Evolutionary conservation across 2,888 invertebrate genomes (phyloP).

Genomic region (Rotaria magnacalcarata): DNA sequence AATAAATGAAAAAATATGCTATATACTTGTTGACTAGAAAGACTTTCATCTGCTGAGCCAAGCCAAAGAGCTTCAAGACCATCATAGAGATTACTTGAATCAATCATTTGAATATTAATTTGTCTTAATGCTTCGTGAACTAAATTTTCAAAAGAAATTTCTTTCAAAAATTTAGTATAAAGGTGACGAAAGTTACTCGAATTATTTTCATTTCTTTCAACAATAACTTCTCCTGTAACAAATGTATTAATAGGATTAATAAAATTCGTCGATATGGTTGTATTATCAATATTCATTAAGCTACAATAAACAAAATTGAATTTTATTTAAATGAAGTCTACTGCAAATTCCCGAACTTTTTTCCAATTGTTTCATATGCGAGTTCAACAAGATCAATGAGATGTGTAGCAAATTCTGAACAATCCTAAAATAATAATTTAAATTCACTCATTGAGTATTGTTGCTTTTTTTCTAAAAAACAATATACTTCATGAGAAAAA

Average conservation of each 20-base stretch:
- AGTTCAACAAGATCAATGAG: constrained; percentile 8
- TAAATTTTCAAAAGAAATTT: neutral
- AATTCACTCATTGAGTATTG: neutral
- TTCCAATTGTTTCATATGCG: neutral
- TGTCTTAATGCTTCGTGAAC: constrained; percentile 38
- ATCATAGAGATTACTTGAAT: constrained; percentile 43
- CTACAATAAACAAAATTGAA: neutral
- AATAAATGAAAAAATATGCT: neutral
- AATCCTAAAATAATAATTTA: neutral
- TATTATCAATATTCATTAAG: neutral
- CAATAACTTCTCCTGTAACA: constrained; percentile 23
- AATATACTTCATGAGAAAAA: constrained; percentile 24
- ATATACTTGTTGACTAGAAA: neutral
- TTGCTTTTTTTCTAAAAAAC: too few species aligned
- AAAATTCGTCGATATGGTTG: neutral
- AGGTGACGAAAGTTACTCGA: neutral
- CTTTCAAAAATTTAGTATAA: neutral
- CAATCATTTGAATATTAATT: constrained; percentile 45
- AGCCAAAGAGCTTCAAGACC: constrained; percentile 44
- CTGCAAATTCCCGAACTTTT: neutral
- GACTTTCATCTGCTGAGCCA: constrained; percentile 30
- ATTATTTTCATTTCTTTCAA: neutral
- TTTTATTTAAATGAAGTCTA: neutral
- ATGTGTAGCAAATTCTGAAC: constrained; percentile 30
- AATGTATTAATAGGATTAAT: constrained; percentile 3